Base-by-base conservation (phyloP, 2,797 vertebrate species). In the Aselliscus stoliczkanus region DNA sequence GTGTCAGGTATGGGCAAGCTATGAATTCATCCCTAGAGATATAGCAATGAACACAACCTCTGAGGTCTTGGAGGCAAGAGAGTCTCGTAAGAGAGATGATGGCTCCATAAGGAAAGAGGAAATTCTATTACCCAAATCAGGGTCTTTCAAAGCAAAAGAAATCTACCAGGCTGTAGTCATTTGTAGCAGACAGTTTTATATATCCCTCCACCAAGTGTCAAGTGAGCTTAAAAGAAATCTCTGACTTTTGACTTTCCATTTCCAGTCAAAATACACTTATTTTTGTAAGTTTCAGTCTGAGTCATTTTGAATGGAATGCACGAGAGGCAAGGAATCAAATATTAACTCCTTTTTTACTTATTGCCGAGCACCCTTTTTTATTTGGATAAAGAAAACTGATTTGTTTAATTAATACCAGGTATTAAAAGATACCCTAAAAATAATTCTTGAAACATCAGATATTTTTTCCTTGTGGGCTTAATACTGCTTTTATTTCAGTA, bases 401-500 rank as follows among this genome's bases (percentile, higher is more conserved):
- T 11, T 34, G 31, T 70, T 95, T 94, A 88, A 90, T 92, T 90
- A 92, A 75, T 73, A 94, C 83, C 5, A 87, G 31, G 29, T 67
- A 17, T 95, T 88, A 80, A 60, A 37, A 70, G 25, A 83, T 27
- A 47, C 27, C 7, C 47, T 83, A 67, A 94, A 85, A 92, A 92
- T 72, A 94, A n/a, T 54, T 56, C 56, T 95, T 62, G 23, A 90
- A 85, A 88, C 18, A 88, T 82, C n/a, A 88, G 64, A 15, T 6
- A 29, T 11, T 87, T 65, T 81, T 85, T 62, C 34, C 54, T 52
- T 65, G 2, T 62, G 8, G 44, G 2, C 2, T 94, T 88, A 92
- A 70, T 94, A 79, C 64, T 79, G 87, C 91, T 94, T 96, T 96
- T 86, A 83, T 73, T 95, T 93, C 69, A 65, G 23, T 62, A 15